phyloP scores from a whole-genome alignment of 2,888 invertebrate genomes.

The Laothoe populi region DNA sequence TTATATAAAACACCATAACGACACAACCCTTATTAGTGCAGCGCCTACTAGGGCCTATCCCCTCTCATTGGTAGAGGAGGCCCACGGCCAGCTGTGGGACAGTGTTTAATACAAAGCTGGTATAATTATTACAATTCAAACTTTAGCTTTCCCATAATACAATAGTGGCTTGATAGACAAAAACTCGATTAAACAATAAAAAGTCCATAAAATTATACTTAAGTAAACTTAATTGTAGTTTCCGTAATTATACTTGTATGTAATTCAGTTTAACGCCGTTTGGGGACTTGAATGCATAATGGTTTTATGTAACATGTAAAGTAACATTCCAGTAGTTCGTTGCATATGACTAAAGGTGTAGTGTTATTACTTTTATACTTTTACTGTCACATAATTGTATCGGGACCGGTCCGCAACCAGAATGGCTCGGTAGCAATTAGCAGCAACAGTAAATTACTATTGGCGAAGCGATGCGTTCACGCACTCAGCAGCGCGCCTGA shows the following conservation, averaged over 20 bases:
- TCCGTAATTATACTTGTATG: neutral
- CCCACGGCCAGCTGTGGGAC: no score
- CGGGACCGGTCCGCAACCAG: constrained; percentile 59
- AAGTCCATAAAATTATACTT: neutral
- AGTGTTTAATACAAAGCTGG: no score
- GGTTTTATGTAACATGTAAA: neutral
- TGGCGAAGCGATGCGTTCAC: constrained; percentile 63
- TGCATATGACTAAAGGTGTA: neutral
- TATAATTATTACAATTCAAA: neutral
- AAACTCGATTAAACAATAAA: neutral
- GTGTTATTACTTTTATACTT: constrained; percentile 51
- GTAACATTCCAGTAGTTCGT: neutral
- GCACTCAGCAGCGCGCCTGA: constrained; percentile 56
- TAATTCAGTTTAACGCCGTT: neutral
- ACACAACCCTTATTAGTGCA: no score
- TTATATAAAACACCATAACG: no score
- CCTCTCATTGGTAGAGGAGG: no score
- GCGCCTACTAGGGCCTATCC: no score
- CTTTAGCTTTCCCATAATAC: neutral
- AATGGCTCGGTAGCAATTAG: constrained; percentile 56
- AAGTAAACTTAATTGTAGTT: neutral
- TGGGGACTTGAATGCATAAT: neutral
- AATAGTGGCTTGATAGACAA: neutral
- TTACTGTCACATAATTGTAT: constrained; percentile 75
- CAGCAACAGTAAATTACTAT: constrained; percentile 77